Base-by-base conservation (phyloP, 2,113 vertebrate species). In the Piaya cayana region DNA sequence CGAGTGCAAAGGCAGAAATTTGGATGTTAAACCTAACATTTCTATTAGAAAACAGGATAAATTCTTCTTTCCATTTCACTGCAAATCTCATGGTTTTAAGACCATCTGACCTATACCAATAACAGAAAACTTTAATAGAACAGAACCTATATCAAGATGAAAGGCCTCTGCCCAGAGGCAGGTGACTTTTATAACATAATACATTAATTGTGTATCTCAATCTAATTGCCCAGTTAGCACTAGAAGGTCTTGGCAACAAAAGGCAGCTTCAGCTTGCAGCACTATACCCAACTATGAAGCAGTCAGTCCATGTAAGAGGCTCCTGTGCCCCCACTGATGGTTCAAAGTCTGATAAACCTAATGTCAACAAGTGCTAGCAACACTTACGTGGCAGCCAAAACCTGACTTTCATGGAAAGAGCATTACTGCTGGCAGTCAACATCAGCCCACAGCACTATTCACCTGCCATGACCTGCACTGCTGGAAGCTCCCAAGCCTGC, bases 311-410 rank as follows among this genome's bases (percentile, higher is more conserved):
- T 1, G 6, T 15, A 68, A 58, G 19, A 25, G 29, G 30, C 30
- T 63, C 52, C 37, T 2, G 1, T 32, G 50, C 3, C 58, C 15
- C 15, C 62, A 27, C 58, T 23, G 30, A 49, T 20, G 34, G 56
- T 36, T 26, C 69, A 29, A 71, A 63, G 69, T 23, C 64, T 67
- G 69, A 83, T 1, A 5, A 84, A 65, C 26, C 9, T 55, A 14
- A n/a, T 9, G 43, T 53, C 50, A 80, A 60, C 52, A 43, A 76
- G 21, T 32, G 25, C 15, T 52, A 82, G 26, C 23, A n/a, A 52
- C 0, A 2, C 47, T n/a, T n/a, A 76, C 0, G 0, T 8, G 53
- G 82, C 58, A 56, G 39, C 18, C 34, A 14, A 86, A 88, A 15
- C 13, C 71, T 17, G 36, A n/a, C 45, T 23, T 65, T 9, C 17